A percentile compares a stretch with the other conserved stretches of the same genome.
phyloP scores from a whole-genome alignment of 2,888 invertebrate genomes.

The Cistogaster globosa region DNA sequence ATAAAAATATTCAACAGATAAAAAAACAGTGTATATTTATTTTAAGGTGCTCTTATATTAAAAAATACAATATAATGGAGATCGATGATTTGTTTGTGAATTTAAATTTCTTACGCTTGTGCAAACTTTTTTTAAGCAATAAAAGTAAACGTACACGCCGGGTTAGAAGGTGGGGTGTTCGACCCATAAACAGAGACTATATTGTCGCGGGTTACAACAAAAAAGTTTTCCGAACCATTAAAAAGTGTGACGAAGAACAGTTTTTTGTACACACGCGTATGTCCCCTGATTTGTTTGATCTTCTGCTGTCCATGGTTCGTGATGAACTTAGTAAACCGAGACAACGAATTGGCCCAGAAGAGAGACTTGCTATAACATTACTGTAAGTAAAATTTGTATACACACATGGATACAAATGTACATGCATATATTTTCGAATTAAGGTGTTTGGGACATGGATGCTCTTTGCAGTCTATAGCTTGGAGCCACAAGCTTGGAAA shows the following conservation, averaged over 20 bases:
- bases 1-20: too few species aligned
- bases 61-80: neutral
- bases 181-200: slow-evolving; percentile 6
- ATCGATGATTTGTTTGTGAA: neutral
- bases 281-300: slow-evolving; percentile 1
- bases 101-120: neutral
- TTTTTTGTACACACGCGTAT: slow-evolving; percentile 20
- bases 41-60: too few species aligned
- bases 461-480: too few species aligned
- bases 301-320: neutral
- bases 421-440: neutral
- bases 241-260: neutral
- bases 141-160: slow-evolving; percentile 1
- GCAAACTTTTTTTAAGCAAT: neutral
- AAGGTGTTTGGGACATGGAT: neutral
- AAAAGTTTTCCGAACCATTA: slow-evolving; percentile 1
- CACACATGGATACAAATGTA: neutral
- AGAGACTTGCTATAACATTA: slow-evolving; percentile 1
- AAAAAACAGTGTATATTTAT: too few species aligned
- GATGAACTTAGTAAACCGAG: slow-evolving; percentile 1
- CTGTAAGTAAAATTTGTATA: slow-evolving; percentile 2
- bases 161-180: slow-evolving; percentile 12
- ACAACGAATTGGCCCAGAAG: slow-evolving; percentile 12
- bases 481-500: too few species aligned
- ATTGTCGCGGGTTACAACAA: slow-evolving; percentile 1